These are phyloP conservation scores for Argyra leucocephala DNA, from an alignment of 2,888 invertebrate species.

Conservation along the genomic window DNA sequence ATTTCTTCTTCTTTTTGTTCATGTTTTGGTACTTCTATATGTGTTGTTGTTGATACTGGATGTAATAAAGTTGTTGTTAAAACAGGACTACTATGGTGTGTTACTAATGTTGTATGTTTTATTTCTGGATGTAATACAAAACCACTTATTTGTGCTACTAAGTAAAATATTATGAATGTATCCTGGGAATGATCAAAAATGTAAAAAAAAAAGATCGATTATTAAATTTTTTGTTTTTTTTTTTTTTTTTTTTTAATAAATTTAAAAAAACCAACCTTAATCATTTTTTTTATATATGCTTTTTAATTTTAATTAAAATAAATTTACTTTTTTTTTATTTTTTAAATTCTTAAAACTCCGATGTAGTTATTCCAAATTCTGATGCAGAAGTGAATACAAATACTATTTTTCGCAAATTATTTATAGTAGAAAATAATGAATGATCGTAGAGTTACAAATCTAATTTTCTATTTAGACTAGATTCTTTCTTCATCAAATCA, in stretches of 20 bases:
- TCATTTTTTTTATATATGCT: neutral
- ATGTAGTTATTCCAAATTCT: neutral
- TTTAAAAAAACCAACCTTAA: neutral
- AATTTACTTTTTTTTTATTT: too few relatives aligned
- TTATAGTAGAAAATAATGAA: neutral
- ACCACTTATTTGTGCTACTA: neutral
- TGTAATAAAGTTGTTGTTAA: neutral
- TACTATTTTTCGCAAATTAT: neutral
- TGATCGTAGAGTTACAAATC: neutral
- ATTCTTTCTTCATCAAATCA: too few relatives aligned
- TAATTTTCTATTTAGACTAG: neutral
- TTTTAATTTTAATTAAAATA: neutral
- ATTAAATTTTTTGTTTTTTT: neutral
- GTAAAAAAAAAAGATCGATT: neutral
- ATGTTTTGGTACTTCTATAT: neutral
- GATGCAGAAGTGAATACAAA: neutral
- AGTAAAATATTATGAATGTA: neutral
- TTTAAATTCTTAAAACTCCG: neutral
- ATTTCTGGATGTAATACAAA: neutral
- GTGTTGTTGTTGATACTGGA: neutral
- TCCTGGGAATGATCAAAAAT: neutral
- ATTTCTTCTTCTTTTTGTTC: neutral
- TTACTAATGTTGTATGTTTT: conserved; percentile 4
- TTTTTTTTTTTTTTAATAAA: too few relatives aligned
- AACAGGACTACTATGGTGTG: neutral